Evolutionary conservation across 2,888 invertebrate genomes (phyloP), one percentile per base, ranked within the genome.

Genomic region (Lithophane leautieri): DNA sequence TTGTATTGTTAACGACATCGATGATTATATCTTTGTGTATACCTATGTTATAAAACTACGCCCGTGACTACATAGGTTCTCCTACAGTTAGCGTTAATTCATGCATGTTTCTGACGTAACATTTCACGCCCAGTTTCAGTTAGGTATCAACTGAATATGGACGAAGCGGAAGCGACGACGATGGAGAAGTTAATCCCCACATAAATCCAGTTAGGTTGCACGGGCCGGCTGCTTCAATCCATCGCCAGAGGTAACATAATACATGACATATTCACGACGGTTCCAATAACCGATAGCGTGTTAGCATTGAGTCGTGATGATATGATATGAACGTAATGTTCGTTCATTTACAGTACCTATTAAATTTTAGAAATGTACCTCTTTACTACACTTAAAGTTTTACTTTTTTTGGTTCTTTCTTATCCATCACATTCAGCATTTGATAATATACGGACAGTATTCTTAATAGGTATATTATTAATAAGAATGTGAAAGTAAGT

Each of bases 171-270:
- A 70, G 70, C 42, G 44, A 40, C 63, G 16, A n/a, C 63, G 16
- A n/a, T 34, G 47, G 71, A 70, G 40, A 52, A 73, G 70, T 70
- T 85, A 85, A 82, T 85, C 86, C 81, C 60, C 70, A 70, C 85
- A 82, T 77, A 82, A 85, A 85, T 82, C 82, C 85, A 73, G 77
- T 82, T 85, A 85, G 40, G 72, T 63, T 77, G 81, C 61, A 76
- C 72, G 70, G 60, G n/a, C 52, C 70, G 78, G 28, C 54, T 56
- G 82, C 65, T 74, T 70, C 73, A 71, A 73, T 77, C 52, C 42
- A 56, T n/a, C 54, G 58, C 0, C 9, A 25, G 28, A 66, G 58
- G 50, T 83, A 40, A 54, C 19, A 58, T 74, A 58, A 61, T 44
- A 78, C 75, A 72, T 61, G 67, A 75, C 71, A 79, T 73, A 72